These are phyloP conservation scores for Malthinus flaveolus DNA, from an alignment of 2,888 invertebrate species.

Conservation along the genomic window DNA sequence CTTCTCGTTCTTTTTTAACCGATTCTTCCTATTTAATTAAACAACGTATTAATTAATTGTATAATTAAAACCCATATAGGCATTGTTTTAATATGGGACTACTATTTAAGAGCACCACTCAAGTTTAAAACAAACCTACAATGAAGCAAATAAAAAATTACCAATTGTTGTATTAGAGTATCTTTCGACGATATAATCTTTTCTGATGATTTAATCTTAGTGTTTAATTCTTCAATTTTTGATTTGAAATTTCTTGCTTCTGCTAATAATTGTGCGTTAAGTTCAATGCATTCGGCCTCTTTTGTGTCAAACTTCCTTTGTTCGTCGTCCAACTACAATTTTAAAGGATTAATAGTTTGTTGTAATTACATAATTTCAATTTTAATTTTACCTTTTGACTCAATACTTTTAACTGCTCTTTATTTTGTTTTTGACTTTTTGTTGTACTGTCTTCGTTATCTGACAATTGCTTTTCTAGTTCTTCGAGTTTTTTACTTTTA, in stretches of 20 bases:
- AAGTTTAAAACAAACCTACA: too few species aligned
- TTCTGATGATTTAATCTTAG: conserved; percentile 64
- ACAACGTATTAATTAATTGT: background rate
- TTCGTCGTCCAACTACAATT: conserved; percentile 48
- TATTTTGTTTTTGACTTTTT: conserved; percentile 63
- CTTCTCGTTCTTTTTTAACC: conserved; percentile 56
- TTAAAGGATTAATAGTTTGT: conserved; percentile 17
- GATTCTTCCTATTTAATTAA: conserved; percentile 52
- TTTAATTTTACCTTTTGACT: conserved; percentile 60
- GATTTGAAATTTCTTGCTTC: conserved; percentile 56
- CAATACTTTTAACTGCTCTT: conserved; percentile 62
- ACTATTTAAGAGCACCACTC: too few species aligned
- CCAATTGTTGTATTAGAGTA: conserved; percentile 65
- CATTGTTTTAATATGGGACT: too few species aligned
- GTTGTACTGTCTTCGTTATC: conserved; percentile 69
- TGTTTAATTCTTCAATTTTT: conserved; percentile 61
- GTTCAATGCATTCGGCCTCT: conserved; percentile 57
- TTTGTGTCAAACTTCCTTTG: conserved; percentile 43
- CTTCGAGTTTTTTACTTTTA: conserved; percentile 65
- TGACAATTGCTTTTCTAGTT: conserved; percentile 68
- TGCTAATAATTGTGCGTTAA: conserved; percentile 57
- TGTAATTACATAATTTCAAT: conserved; percentile 18
- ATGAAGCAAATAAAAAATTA: conserved; percentile 43
- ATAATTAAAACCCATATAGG: background rate
- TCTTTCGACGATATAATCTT: conserved; percentile 63